Evolutionary conservation across 2,797 vertebrate species (phyloP).

Genomic region (Pterois miles): DNA sequence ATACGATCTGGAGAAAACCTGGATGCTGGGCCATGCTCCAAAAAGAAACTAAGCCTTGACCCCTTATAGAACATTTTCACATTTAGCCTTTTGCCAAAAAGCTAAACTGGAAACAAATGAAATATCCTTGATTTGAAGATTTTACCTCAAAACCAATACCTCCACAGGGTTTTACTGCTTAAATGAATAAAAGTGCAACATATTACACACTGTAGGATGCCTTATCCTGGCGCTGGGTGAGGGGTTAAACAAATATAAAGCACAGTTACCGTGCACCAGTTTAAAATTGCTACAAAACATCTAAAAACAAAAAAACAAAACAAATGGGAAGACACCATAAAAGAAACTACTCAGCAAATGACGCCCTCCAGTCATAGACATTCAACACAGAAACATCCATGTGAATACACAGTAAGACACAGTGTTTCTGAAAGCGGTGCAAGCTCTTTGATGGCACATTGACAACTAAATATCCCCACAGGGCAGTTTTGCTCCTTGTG

Average conservation of each 20-base stretch:
- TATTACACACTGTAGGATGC: neutral
- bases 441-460: conserved; percentile 20
- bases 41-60: no score
- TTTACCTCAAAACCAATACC: neutral
- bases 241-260: neutral
- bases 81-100: no score
- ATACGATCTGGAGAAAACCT: no score
- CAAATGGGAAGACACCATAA: conserved; percentile 17
- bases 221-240: neutral
- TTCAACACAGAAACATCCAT: conserved; percentile 19
- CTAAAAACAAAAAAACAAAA: no score
- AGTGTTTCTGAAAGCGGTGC: conserved; percentile 17
- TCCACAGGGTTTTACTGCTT: neutral
- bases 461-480: conserved; percentile 35
- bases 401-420: conserved; percentile 3
- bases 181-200: neutral
- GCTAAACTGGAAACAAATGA: neutral
- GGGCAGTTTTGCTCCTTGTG: conserved; percentile 24
- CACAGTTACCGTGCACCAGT: neutral
- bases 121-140: neutral
- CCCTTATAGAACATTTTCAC: no score
- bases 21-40: no score
- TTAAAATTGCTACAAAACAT: neutral
- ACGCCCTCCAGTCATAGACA: neutral
- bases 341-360: conserved; percentile 29